Percentiles rank a stretch among this genome's conserved stretches.
Conservation (phyloP, 2,797 vertebrate genomes). For the Enteromius treurensis region DNA sequence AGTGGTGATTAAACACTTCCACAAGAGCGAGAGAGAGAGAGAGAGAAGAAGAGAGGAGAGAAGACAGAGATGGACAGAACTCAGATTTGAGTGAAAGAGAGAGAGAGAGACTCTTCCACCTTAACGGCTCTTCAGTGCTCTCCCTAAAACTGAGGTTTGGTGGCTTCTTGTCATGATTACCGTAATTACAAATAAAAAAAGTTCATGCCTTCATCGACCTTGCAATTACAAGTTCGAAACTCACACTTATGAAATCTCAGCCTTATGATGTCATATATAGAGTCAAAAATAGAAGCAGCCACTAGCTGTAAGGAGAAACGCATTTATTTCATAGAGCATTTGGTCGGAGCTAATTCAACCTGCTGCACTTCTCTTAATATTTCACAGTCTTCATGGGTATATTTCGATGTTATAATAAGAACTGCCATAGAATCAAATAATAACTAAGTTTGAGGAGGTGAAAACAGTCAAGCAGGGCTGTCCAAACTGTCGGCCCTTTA, state of each 20-base stretch:
- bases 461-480: too few relatives aligned
- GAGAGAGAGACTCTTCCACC: neutral
- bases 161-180: neutral
- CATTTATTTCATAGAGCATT: neutral
- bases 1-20: conserved; percentile 24
- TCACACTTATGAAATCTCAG: conserved; percentile 22
- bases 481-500: too few relatives aligned
- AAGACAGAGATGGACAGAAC: neutral
- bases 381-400: neutral
- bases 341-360: neutral
- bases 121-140: neutral
- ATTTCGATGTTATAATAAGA: neutral
- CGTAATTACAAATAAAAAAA: neutral
- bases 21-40: neutral
- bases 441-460: neutral
- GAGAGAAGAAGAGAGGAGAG: neutral
- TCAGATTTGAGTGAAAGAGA: neutral
- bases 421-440: neutral
- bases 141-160: neutral
- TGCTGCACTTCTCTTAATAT: neutral
- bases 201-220: neutral
- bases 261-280: neutral
- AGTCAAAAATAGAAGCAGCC: neutral
- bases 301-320: neutral
- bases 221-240: neutral